Conservation (phyloP, 2,888 invertebrate species). For the Diadegma fenestrale region DNA sequence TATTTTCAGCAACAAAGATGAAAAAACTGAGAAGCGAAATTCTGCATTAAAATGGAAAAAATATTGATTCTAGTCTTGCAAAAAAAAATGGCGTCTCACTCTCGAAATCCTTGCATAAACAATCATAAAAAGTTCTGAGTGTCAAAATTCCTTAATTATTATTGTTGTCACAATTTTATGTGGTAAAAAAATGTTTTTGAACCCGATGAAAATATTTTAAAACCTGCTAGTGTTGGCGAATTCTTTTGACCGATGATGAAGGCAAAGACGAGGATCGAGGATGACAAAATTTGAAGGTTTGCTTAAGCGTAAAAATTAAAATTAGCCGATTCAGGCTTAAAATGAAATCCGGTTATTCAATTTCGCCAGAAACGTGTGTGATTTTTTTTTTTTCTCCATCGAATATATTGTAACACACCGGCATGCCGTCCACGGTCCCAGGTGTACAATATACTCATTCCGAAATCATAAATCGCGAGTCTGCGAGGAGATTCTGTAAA, state of each 20-base stretch:
- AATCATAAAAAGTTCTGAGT: background rate
- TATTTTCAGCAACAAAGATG: background rate
- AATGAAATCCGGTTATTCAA: constrained; percentile 48
- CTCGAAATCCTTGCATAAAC: background rate
- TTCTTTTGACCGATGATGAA: constrained; percentile 4
- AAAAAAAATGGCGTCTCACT: background rate
- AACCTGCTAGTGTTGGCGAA: background rate
- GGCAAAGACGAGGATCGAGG: background rate
- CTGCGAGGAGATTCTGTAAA: constrained; percentile 10
- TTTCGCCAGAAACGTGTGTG: constrained; percentile 23
- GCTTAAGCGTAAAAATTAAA: constrained; percentile 14
- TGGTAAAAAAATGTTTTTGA: background rate
- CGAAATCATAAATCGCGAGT: constrained; percentile 34
- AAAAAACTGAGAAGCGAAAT: background rate
- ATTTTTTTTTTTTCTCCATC: constrained; percentile 3
- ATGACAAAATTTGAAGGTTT: constrained; percentile 28
- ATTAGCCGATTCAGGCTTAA: background rate
- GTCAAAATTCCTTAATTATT: background rate
- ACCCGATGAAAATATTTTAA: background rate
- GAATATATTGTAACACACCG: constrained; percentile 14
- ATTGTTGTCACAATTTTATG: background rate
- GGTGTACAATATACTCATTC: background rate
- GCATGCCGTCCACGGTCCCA: background rate
- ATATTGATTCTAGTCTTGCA: background rate
- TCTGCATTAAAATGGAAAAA: background rate